Evolutionary conservation across 2,113 vertebrate genomes (phyloP).

Genomic region (Serinus canaria): DNA sequence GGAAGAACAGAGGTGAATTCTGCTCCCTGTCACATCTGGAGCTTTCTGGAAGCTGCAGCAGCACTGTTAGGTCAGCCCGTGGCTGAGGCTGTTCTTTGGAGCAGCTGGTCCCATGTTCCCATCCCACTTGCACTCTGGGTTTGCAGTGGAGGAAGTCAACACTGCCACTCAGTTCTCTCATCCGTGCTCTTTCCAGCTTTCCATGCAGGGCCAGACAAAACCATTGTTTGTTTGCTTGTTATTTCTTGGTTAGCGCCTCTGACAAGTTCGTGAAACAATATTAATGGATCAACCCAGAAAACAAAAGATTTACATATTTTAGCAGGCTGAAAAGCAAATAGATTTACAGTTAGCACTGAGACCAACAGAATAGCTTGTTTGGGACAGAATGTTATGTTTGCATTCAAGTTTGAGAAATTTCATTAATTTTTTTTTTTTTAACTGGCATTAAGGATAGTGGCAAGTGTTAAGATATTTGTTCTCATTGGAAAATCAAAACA

Average conservation of each 20-base stretch:
- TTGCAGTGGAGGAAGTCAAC: neutral
- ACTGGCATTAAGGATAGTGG: neutral
- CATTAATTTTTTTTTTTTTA: neutral
- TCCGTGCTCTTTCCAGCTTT: neutral
- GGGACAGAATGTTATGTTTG: neutral
- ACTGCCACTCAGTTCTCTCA: neutral
- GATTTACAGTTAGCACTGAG: neutral
- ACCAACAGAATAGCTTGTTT: neutral
- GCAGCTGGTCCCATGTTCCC: neutral
- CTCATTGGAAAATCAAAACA: constrained; percentile 3
- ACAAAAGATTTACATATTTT: constrained; percentile 1
- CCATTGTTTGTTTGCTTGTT: neutral
- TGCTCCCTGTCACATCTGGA: neutral
- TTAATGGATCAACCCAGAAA: neutral
- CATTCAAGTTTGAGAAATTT: neutral
- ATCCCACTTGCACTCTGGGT: neutral
- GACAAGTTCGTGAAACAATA: neutral
- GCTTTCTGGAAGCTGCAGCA: neutral
- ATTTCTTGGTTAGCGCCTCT: neutral
- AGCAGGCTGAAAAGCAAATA: neutral
- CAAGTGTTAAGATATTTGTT: neutral
- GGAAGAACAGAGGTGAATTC: fast-evolving
- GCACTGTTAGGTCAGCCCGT: neutral
- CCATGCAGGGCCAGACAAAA: fast-evolving
- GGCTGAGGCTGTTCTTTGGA: neutral